These are phyloP conservation scores for Agriotes lineatus DNA, from an alignment of 2,888 invertebrate species.

Conservation along the genomic window DNA sequence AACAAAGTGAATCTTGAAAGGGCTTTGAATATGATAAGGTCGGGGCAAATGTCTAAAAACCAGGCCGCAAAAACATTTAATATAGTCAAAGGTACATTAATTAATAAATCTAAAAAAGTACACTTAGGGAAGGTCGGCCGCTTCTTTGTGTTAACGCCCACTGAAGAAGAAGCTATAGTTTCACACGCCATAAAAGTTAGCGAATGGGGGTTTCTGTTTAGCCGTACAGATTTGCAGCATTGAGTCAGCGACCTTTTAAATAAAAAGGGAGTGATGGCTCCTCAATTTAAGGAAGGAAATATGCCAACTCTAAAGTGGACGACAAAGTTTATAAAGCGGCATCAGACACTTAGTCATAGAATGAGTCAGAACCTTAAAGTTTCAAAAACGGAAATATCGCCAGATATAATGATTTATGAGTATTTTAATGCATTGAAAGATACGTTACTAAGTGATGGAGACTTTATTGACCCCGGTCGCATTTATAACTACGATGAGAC, in stretches of 20 bases:
- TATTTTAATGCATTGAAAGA: neutral
- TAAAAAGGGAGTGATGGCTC: neutral
- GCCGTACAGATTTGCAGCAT: neutral
- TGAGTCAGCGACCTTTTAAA: neutral
- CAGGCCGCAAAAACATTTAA: neutral
- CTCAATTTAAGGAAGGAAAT: neutral
- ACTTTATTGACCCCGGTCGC: neutral
- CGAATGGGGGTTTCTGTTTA: conserved; percentile 10
- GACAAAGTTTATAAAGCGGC: neutral
- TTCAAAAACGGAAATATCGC: neutral
- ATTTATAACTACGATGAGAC: conserved; percentile 6
- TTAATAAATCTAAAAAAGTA: neutral
- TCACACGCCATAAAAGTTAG: neutral
- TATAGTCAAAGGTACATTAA: neutral
- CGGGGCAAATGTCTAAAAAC: no score
- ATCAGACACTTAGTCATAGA: neutral
- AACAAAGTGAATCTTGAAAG: no score
- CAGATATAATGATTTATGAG: no score
- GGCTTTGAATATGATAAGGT: no score
- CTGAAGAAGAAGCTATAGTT: neutral
- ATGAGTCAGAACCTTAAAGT: neutral
- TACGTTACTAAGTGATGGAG: neutral
- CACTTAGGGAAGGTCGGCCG: neutral
- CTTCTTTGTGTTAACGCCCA: neutral
- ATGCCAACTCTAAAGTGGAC: conserved; percentile 27